Evolutionary conservation across 2,797 vertebrate species (phyloP).

Genomic region (Chromis chromis): DNA sequence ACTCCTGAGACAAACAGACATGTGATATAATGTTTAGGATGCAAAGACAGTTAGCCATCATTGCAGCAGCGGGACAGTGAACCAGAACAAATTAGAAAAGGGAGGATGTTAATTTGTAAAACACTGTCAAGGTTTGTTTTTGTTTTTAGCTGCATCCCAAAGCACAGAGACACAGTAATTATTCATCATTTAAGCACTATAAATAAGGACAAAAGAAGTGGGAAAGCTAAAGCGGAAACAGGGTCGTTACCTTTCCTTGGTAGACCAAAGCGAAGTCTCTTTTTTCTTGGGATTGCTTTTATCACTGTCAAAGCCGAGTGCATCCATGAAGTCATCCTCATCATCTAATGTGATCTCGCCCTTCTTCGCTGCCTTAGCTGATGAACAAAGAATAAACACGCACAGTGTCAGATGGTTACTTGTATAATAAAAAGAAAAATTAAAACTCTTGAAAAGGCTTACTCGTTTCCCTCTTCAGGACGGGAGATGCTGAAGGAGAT

Average conservation of each 20-base stretch:
- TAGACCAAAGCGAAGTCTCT: slow-evolving; percentile 57
- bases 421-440: not conserved
- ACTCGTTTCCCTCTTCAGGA: slow-evolving; percentile 65
- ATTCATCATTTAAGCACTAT: slow-evolving; percentile 57
- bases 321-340: slow-evolving; percentile 87
- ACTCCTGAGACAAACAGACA: slow-evolving; percentile 52
- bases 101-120: slow-evolving; percentile 10
- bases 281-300: slow-evolving; percentile 71
- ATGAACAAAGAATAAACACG: slow-evolving; percentile 18
- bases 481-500: slow-evolving; percentile 51
- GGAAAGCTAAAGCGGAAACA: slow-evolving; percentile 14
- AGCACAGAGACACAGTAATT: slow-evolving; percentile 47
- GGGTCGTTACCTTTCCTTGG: slow-evolving; percentile 73
- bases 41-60: not conserved
- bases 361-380: slow-evolving; percentile 68
- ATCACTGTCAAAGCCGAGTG: slow-evolving; percentile 84
- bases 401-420: not conserved
- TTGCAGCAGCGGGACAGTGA: not conserved
- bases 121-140: slow-evolving; percentile 11
- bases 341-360: slow-evolving; percentile 86
- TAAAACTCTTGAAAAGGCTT: not conserved
- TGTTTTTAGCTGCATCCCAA: slow-evolving; percentile 31
- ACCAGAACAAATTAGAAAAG: not conserved
- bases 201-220: slow-evolving; percentile 42
- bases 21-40: too few relatives aligned